A percentile compares a stretch with the other conserved stretches of the same genome.
Conservation (phyloP, 2,888 invertebrate genomes). For the Nasonia oneida region DNA sequence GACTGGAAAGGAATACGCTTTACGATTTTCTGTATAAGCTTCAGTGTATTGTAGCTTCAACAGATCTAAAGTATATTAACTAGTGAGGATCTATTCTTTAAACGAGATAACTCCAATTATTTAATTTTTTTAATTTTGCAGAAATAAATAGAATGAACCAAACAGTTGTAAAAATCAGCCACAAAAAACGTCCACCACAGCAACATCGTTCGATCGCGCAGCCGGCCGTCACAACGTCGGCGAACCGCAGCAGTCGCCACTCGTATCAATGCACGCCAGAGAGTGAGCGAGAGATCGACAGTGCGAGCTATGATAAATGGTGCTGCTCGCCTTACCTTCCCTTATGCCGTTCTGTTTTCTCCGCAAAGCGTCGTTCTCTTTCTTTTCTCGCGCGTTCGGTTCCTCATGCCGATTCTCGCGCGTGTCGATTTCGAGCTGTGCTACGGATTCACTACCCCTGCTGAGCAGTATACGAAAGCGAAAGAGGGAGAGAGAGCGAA, state of each 20-base stretch:
- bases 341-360: conserved; percentile 34
- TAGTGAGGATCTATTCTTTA: too few species aligned
- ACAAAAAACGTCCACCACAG: conserved; percentile 26
- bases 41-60: too few species aligned
- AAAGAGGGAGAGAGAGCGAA: background rate
- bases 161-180: background rate
- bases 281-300: conserved; percentile 76
- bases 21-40: too few species aligned
- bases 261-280: conserved; percentile 75
- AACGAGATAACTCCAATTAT: too few species aligned
- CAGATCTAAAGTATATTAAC: too few species aligned
- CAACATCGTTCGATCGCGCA: conserved; percentile 61
- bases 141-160: background rate
- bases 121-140: too few species aligned
- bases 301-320: conserved; percentile 76
- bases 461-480: conserved; percentile 63
- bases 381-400: conserved; percentile 17
- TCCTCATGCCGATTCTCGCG: conserved; percentile 1
- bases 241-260: conserved; percentile 63
- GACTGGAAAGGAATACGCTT: background rate
- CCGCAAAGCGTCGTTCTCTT: conserved; percentile 59
- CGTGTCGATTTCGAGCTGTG: conserved; percentile 30
- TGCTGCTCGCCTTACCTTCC: conserved; percentile 43
- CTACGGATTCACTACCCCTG: conserved; percentile 70
- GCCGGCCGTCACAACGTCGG: conserved; percentile 71